These are phyloP conservation scores for Drosophila cardini DNA, from an alignment of 1,140 invertebrate species.

Conservation along the genomic window DNA sequence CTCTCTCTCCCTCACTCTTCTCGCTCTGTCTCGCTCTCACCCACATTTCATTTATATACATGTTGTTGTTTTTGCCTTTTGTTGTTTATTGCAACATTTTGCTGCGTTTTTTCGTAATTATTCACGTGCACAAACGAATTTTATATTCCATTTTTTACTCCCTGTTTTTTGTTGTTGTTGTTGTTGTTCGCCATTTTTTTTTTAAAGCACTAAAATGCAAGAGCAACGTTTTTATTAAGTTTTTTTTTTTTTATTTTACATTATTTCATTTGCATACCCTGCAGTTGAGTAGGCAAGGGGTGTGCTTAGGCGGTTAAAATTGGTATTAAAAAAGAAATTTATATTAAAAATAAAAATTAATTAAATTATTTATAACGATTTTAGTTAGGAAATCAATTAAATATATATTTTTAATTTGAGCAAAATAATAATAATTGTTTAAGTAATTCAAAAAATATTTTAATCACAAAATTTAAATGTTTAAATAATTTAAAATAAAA, in stretches of 20 bases:
- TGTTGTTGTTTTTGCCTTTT: slow-evolving; percentile 33
- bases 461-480: too few species aligned
- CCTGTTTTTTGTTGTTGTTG: neutral
- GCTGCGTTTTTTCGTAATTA: slow-evolving; percentile 72
- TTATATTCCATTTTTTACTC: slow-evolving; percentile 37
- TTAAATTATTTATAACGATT: too few species aligned
- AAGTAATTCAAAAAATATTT: too few species aligned
- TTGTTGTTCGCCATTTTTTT: slow-evolving; percentile 41
- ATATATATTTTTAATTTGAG: too few species aligned
- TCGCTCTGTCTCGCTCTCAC: slow-evolving; percentile 28
- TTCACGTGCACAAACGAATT: slow-evolving; percentile 64
- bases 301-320: neutral
- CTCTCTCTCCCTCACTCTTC: neutral
- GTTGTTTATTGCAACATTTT: slow-evolving; percentile 48
- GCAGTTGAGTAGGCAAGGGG: neutral
- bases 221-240: slow-evolving; percentile 42
- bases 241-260: slow-evolving; percentile 38
- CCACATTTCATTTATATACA: slow-evolving; percentile 38
- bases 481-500: too few species aligned
- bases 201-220: slow-evolving; percentile 42
- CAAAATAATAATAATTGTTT: too few species aligned
- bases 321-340: too few species aligned
- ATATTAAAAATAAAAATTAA: too few species aligned
- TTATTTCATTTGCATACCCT: slow-evolving; percentile 32
- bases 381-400: too few species aligned